Evolutionary conservation across 2,113 vertebrate genomes (phyloP).

Genomic region (Callospermophilus lateralis): DNA sequence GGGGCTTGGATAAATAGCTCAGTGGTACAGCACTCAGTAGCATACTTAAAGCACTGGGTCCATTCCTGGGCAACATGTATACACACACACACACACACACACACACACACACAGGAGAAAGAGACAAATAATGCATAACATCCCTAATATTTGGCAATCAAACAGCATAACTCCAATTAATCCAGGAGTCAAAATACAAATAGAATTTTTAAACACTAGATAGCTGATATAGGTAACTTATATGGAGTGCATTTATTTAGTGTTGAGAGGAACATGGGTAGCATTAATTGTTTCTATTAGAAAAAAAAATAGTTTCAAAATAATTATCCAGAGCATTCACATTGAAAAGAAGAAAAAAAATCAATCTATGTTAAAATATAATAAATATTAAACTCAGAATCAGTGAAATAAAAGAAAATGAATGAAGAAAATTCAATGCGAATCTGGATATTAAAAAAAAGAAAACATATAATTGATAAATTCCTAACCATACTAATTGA

Average conservation of each 20-base stretch:
- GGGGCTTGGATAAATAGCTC: too few species aligned
- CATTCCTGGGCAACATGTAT: too few species aligned
- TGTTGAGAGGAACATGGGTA: background rate
- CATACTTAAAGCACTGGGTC: too few species aligned
- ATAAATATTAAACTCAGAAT: background rate
- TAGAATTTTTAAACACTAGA: too few species aligned
- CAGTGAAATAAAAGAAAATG: background rate
- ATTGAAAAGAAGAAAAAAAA: background rate
- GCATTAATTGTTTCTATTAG: too few species aligned
- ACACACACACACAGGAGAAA: too few species aligned
- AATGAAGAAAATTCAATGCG: background rate
- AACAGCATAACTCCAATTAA: background rate
- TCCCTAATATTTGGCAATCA: too few species aligned
- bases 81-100: too few species aligned
- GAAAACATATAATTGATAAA: too few species aligned
- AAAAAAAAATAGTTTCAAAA: background rate
- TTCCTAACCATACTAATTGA: background rate
- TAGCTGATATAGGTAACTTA: background rate
- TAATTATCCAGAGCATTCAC: background rate
- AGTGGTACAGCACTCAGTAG: too few species aligned
- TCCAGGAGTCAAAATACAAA: background rate
- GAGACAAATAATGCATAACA: too few species aligned
- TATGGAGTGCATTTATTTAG: too few species aligned
- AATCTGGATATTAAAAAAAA: background rate
- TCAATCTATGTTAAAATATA: background rate